Conservation (phyloP, 2,113 vertebrate species). For the Laticauda colubrina region DNA sequence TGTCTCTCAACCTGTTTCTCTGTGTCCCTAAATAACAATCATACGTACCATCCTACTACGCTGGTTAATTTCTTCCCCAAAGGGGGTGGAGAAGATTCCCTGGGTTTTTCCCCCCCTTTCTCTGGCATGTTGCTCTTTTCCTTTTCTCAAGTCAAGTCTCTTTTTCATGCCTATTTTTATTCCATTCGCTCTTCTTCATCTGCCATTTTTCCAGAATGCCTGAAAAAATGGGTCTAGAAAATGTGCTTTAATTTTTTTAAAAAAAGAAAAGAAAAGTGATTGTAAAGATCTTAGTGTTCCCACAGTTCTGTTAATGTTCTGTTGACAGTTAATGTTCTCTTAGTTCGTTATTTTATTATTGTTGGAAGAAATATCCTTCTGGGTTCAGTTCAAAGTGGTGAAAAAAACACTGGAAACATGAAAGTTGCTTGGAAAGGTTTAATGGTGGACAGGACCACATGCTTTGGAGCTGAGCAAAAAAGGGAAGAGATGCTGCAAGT, state of each 20-base stretch:
- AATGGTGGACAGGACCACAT: no score
- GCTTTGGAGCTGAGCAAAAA: no score
- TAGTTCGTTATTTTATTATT: not conserved
- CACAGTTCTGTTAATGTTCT: not conserved
- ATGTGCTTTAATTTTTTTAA: not conserved
- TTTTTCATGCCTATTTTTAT: not conserved
- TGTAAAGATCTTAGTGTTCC: not conserved
- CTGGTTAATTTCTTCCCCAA: not conserved
- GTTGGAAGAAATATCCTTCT: no score
- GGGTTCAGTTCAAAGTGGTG: no score
- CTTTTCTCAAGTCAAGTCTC: not conserved
- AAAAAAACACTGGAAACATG: no score
- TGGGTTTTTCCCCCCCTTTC: not conserved
- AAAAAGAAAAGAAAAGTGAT: not conserved
- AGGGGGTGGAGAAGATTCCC: not conserved
- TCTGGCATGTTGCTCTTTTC: not conserved
- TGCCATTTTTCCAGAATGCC: not conserved
- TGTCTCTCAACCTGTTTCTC: not conserved
- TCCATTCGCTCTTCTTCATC: not conserved
- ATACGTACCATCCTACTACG: not conserved
- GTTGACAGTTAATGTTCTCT: not conserved
- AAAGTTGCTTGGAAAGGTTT: no score
- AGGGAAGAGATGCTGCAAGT: no score
- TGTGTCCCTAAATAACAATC: not conserved
- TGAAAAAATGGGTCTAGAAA: not conserved